Evolutionary conservation across 2,888 invertebrate genomes (phyloP), one percentile per base, ranked within the genome.

Genomic region (Achlya flavicornis): DNA sequence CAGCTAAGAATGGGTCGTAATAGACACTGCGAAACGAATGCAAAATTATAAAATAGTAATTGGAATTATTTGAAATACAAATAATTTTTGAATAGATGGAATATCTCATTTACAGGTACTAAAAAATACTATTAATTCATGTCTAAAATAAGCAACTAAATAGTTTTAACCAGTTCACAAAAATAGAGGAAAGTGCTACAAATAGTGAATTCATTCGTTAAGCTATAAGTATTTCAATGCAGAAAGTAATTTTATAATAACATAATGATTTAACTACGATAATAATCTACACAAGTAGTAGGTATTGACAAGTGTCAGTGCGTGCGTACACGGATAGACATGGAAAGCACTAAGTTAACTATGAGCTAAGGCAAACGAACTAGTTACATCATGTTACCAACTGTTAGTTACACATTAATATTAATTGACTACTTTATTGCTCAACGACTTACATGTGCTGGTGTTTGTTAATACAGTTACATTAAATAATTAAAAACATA

Each of bases 1-100:
- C 97, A 76, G 98, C 98, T 95, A 98, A 94, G 96, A 98, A 98
- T 83, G 98, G 98, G 95, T 98, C 98, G 95, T 98, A 98, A 95
- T 98, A 98, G 78, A 98, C 97, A 94, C 98, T 97, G 94, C 93
- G 95, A 94, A 88, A 88, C 81, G 80, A 84, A 87, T 81, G 67
- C 61, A 72, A 76, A 63, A 69, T 73, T 74, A 72, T 60, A 60
- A 53, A 53, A 53, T 53, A 53, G 19, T 16, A 4, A 60, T 26
- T n/a, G n/a, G n/a, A n/a, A 35, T 8, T n/a, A n/a, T 10, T 41
- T 14, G 4, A 8, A 38, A 41, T 10, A 11, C 26, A 41, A 33
- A 41, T 41, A 19, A 12, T 4, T 7, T n/a, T n/a, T n/a, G n/a
- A n/a, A n/a, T n/a, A n/a, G 7, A 33, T 11, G 46, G 35, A 38